Base-by-base conservation (phyloP, 2,888 invertebrate species). In the Ophonus ardosiacus region DNA sequence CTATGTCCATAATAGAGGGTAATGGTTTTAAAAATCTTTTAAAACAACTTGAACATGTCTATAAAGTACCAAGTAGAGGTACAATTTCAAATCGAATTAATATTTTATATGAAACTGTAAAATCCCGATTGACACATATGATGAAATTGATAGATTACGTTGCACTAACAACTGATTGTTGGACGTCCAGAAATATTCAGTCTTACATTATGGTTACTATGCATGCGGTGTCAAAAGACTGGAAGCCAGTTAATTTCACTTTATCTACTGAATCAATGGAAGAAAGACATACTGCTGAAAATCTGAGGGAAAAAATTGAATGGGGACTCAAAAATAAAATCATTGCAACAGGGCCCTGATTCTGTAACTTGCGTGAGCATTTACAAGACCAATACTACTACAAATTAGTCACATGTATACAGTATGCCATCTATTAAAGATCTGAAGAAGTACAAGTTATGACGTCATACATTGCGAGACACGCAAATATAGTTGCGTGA, bases 171-270 rank as follows among this genome's bases (percentile, higher is more conserved):
- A 86, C 83, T 21, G 85, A 86, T 81, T 79, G 78, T 17, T 86
- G 83, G 86, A 86, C 82, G 7, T 86, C 86, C 3, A 65, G 83
- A 15, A 79, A 81, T 18, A 81, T 40, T 57, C 85, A 86, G 56
- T 17, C 74, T 8, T 86, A 86, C 51, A 65, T 86, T 18, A 83
- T 83, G 6, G 83, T 86, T n/a, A 86, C 85, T 17, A 83, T 61
- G 13, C 85, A 85, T 24, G 84, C 78, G 10, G 13, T 81, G 8
- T 63, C 17, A 15, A 31, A 18, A 15, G 71, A 83, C n/a, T 86
- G 61, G 38, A 61, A 83, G 21, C 31, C 81, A 18, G 17, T 57
- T 31, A 68, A 74, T 17, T 81, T 79, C 10, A 65, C 84, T 7
- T 51, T 86, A 10, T 68, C 76, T 24, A 85, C 85, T 21, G 43